These are phyloP conservation scores for Tethea ocularis DNA, from an alignment of 2,888 invertebrate species.

Conservation along the genomic window DNA sequence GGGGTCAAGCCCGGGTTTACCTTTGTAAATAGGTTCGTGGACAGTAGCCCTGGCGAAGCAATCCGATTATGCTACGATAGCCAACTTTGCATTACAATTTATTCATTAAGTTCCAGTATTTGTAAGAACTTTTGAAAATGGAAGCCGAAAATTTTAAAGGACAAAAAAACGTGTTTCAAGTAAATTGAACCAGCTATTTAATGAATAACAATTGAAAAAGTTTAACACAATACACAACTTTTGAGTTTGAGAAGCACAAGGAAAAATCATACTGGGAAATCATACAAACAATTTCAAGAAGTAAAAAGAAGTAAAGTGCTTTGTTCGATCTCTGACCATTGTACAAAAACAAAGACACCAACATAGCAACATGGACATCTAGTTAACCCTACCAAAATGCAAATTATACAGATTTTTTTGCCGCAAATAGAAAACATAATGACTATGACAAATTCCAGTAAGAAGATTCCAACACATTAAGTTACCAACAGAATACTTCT, in stretches of 20 bases:
- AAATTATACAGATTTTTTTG: background rate
- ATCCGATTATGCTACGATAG: conserved; percentile 61
- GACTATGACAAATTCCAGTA: background rate
- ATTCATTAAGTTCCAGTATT: background rate
- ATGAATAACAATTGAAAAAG: background rate
- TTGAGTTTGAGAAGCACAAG: background rate
- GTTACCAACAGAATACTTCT: background rate
- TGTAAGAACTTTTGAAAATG: background rate
- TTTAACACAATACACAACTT: too few species aligned
- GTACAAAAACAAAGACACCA: background rate
- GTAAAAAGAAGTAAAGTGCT: background rate
- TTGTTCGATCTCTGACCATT: background rate
- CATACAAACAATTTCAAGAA: background rate
- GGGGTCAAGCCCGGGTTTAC: conserved; percentile 67
- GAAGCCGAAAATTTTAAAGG: background rate
- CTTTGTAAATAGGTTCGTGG: conserved; percentile 46
- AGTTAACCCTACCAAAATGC: background rate
- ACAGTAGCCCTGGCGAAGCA: conserved; percentile 48
- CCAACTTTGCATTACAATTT: conserved; percentile 33
- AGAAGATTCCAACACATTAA: background rate
- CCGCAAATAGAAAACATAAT: background rate
- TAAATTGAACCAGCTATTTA: background rate
- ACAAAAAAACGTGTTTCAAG: background rate
- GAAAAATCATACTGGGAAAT: background rate
- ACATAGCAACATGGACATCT: background rate